phyloP scores from a whole-genome alignment of 1,140 invertebrate species.

The Drosophila erecta region DNA sequence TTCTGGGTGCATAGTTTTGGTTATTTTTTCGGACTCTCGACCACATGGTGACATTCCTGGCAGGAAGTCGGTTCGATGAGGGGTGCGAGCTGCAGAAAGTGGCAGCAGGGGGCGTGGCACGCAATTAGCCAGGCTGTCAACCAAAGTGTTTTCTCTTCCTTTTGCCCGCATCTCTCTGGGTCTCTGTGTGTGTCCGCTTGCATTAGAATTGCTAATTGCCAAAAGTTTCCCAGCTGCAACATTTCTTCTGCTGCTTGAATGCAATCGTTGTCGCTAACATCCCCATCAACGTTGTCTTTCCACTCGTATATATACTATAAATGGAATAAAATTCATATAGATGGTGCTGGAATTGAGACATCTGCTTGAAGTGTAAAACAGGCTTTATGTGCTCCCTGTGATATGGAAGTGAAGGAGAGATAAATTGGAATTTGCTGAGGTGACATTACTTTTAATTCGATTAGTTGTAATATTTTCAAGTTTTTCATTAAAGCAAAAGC shows the following conservation, averaged over 20 bases:
- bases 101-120: conserved; percentile 49
- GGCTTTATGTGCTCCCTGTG: conserved; percentile 1
- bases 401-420: background rate
- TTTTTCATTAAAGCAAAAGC: conserved; percentile 47
- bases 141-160: conserved; percentile 64
- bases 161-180: background rate
- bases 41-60: conserved; percentile 43
- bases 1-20: conserved; percentile 59
- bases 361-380: conserved; percentile 14
- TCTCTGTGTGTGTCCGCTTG: conserved; percentile 33
- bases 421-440: background rate
- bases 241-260: conserved; percentile 66
- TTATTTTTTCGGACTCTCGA: conserved; percentile 39
- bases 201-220: conserved; percentile 81
- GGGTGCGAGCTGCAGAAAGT: background rate
- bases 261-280: conserved; percentile 57
- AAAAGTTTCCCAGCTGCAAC: conserved; percentile 70
- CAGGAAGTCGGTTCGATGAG: conserved; percentile 46
- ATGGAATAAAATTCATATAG: conserved; percentile 19
- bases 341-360: conserved; percentile 40
- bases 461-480: conserved; percentile 43
- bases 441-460: conserved; percentile 45
- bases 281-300: conserved; percentile 44
- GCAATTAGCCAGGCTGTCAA: conserved; percentile 79
- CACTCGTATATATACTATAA: background rate